Evolutionary conservation across 2,113 vertebrate genomes (phyloP).

Genomic region (Seriola aureovittata): DNA sequence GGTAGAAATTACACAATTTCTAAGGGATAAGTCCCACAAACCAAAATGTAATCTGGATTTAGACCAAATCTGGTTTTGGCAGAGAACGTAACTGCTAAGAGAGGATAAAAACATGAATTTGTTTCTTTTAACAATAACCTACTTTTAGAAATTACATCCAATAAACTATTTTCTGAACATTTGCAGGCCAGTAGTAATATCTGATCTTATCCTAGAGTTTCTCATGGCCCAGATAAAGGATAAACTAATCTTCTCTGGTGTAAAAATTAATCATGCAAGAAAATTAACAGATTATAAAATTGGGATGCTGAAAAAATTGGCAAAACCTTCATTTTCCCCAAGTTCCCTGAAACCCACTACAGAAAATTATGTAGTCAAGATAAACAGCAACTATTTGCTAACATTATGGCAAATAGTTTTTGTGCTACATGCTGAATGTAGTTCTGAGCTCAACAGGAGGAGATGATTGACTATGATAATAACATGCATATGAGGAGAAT

Average conservation of each 20-base stretch:
- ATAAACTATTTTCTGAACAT: neutral
- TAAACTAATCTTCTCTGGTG: neutral
- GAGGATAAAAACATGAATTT: neutral
- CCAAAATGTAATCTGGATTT: neutral
- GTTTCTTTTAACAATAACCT: neutral
- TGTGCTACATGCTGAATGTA: neutral
- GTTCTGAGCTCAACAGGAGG: neutral
- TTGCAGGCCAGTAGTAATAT: neutral
- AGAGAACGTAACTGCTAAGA: neutral
- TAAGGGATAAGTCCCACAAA: neutral
- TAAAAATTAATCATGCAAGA: neutral
- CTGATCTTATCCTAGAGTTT: neutral
- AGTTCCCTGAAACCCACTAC: neutral
- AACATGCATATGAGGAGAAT: no score
- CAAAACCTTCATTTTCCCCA: neutral
- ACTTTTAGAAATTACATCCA: neutral
- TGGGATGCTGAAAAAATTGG: neutral
- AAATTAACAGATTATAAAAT: neutral
- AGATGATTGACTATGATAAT: no score
- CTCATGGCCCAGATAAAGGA: neutral
- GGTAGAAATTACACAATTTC: no score
- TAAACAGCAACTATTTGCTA: neutral
- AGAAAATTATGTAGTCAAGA: neutral
- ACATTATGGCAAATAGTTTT: neutral
- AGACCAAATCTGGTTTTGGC: constrained; percentile 2